A percentile compares a stretch with the other conserved stretches of the same genome.
Conservation (phyloP, 2,113 vertebrate species). For the Onychostruthus taczanowskii region DNA sequence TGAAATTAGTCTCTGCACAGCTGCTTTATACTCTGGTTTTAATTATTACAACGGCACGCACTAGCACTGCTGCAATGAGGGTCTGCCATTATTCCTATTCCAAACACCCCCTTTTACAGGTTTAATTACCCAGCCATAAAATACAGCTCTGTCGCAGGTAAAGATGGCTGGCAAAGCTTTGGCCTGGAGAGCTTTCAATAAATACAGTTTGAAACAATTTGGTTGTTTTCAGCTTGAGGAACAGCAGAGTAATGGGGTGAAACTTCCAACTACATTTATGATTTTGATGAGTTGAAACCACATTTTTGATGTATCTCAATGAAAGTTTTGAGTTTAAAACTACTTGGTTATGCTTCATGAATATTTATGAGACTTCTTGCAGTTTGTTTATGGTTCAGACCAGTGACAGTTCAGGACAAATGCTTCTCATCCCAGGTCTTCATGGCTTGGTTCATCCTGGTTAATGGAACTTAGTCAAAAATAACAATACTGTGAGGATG, state of each 20-base stretch:
- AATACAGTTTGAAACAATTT: neutral
- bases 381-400: neutral
- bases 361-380: neutral
- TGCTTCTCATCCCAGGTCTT: neutral
- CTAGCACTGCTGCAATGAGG: constrained; percentile 19
- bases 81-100: neutral
- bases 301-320: neutral
- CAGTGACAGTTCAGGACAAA: neutral
- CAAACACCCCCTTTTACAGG: neutral
- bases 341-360: neutral
- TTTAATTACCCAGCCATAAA: constrained; percentile 4
- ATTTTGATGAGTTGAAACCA: neutral
- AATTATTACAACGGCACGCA: constrained; percentile 23
- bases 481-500: neutral
- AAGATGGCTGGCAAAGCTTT: neutral
- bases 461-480: neutral
- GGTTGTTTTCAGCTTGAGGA: neutral
- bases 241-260: neutral
- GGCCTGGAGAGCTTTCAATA: neutral
- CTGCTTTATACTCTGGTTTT: constrained; percentile 40
- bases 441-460: neutral
- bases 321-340: neutral
- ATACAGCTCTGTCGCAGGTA: neutral
- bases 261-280: neutral
- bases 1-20: constrained; percentile 33